These are phyloP conservation scores for Ditylenchus dipsaci DNA, from an alignment of 1,140 invertebrate genomes.

Conservation along the genomic window DNA sequence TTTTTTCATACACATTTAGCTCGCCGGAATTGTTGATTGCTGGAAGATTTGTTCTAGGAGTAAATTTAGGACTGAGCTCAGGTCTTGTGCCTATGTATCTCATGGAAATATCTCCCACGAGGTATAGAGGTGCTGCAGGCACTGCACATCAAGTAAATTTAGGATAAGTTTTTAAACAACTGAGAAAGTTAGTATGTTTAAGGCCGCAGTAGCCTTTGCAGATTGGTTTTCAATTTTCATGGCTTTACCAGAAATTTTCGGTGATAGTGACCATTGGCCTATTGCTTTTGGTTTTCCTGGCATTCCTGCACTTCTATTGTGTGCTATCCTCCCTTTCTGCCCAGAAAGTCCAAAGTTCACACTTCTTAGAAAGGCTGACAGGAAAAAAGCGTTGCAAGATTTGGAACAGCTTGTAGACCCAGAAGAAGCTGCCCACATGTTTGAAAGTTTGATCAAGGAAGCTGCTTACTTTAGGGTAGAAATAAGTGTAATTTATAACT, in stretches of 20 bases:
- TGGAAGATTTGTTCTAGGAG: constrained; percentile 49
- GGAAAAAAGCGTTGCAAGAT: constrained; percentile 9
- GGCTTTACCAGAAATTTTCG: constrained; percentile 53
- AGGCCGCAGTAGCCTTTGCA: constrained; percentile 55
- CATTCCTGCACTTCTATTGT: constrained; percentile 52
- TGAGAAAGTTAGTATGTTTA: not conserved
- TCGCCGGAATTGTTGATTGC: constrained; percentile 44
- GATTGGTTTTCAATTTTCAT: constrained; percentile 56
- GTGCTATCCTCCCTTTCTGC: constrained; percentile 59
- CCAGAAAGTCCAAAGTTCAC: constrained; percentile 61
- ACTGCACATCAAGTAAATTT: constrained; percentile 59
- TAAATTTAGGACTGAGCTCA: constrained; percentile 59
- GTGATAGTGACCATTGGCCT: constrained; percentile 38
- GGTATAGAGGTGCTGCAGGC: constrained; percentile 59
- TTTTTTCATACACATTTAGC: constrained; percentile 36
- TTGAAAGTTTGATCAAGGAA: constrained; percentile 22
- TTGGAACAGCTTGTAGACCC: constrained; percentile 33
- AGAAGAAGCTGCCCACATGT: constrained; percentile 38
- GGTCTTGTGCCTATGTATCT: constrained; percentile 59
- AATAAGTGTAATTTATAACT: not conserved
- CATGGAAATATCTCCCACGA: constrained; percentile 58
- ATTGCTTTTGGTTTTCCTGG: constrained; percentile 54
- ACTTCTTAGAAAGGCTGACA: constrained; percentile 43
- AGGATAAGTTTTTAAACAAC: too few species aligned
- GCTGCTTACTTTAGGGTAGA: constrained; percentile 14